Percentiles rank a stretch among this genome's conserved stretches.
These are phyloP conservation scores for Cryptocheilus praepositus DNA, from an alignment of 2,888 invertebrate species.

Conservation along the genomic window DNA sequence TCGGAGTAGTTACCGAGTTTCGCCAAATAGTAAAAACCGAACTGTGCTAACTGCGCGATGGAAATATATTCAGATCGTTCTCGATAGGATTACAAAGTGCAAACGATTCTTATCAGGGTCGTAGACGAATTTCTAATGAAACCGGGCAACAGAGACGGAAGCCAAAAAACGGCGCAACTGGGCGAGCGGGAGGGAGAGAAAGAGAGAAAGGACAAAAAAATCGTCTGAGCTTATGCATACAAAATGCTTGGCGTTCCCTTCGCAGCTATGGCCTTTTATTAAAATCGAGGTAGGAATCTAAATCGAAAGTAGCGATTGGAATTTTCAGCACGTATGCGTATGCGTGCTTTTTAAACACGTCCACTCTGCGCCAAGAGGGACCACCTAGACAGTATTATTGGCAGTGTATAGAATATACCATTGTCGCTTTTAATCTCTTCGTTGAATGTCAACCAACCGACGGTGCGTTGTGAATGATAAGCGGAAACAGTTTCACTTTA, in stretches of 20 bases:
- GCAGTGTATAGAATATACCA: too few species aligned
- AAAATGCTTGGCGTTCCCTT: constrained; percentile 8
- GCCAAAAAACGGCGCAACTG: neutral
- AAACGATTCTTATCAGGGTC: constrained; percentile 16
- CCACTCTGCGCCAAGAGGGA: too few species aligned
- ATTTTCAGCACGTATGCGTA: neutral
- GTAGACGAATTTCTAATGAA: constrained; percentile 10
- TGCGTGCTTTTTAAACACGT: too few species aligned
- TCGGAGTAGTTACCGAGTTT: neutral
- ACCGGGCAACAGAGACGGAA: neutral
- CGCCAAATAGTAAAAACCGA: neutral
- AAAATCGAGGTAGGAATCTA: constrained; percentile 10
- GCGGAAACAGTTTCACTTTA: too few species aligned
- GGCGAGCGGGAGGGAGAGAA: neutral
- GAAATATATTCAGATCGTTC: constrained; percentile 18
- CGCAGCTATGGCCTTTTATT: constrained; percentile 10
- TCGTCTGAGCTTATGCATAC: constrained; percentile 13
- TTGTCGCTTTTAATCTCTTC: too few species aligned
- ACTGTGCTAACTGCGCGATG: constrained; percentile 7
- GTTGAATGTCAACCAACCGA: too few species aligned
- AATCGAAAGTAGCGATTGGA: constrained; percentile 5
- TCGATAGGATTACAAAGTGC: constrained; percentile 20
- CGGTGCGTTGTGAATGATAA: too few species aligned
- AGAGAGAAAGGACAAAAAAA: neutral
- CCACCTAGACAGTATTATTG: too few species aligned